These are phyloP conservation scores for Takifugu flavidus DNA, from an alignment of 2,113 vertebrate species.

Conservation along the genomic window DNA sequence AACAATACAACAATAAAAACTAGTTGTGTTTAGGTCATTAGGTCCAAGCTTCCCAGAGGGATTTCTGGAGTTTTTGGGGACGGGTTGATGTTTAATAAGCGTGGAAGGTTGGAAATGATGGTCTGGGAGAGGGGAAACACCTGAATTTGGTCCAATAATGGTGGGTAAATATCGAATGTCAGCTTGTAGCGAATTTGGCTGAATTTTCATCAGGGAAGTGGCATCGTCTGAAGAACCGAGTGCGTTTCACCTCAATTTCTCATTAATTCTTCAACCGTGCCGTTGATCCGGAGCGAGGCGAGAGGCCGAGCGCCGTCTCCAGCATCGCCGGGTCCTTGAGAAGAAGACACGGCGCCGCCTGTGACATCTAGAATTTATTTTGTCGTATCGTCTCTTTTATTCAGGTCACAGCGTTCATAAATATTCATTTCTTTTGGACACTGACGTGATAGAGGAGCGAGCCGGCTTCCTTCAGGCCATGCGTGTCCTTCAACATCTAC, in stretches of 20 bases:
- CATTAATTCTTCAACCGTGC: not conserved
- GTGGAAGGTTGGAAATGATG: too few species aligned
- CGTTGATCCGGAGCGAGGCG: not conserved
- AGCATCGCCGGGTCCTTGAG: too few species aligned
- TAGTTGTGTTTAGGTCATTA: too few species aligned
- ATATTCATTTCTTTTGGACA: conserved; percentile 1
- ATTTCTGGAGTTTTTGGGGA: too few species aligned
- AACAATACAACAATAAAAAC: too few species aligned
- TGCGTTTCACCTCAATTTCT: not conserved
- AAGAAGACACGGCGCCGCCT: too few species aligned
- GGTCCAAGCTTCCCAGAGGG: too few species aligned
- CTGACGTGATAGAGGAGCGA: conserved; percentile 1
- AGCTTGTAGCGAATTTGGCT: conserved; percentile 21
- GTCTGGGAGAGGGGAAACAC: too few species aligned
- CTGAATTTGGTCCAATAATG: too few species aligned
- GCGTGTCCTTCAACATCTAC: not conserved
- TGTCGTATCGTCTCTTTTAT: not conserved
- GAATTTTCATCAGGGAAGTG: not conserved
- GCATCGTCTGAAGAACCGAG: not conserved
- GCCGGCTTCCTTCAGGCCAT: not conserved
- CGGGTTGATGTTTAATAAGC: too few species aligned
- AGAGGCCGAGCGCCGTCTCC: too few species aligned
- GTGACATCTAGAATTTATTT: not conserved
- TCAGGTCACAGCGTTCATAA: conserved; percentile 5
- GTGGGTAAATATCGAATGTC: not conserved